Base-by-base conservation (phyloP, 1,140 invertebrate species). In the Leptinotarsa defecta region DNA sequence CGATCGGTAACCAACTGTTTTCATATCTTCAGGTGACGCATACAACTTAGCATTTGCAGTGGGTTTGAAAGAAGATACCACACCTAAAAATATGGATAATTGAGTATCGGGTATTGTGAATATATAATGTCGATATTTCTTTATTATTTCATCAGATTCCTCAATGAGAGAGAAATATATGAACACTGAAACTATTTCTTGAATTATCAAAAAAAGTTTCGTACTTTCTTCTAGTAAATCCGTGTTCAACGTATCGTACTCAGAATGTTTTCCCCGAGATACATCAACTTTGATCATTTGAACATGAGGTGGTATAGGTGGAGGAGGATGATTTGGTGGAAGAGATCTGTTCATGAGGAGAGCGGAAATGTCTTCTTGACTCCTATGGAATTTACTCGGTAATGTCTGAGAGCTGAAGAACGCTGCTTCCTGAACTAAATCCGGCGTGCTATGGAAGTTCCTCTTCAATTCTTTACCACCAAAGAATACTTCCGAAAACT, bases 391-490 rank as follows among this genome's bases (percentile, higher is more conserved):
- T 84, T 87, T 77, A 82, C 13, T 76, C 76, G 81, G 75, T 67
- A 81, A 74, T 13, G 77, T 76, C 74, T 62, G 77, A 68, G 67
- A 76, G 73, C 70, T 24, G 13, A 80, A 68, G 75, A 78, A 76
- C 17, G 80, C 81, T 13, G 78, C 70, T 64, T 84, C 86, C 77
- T 88, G 87, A 48, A 87, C 90, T 34, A 96, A 84, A 86, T 97
- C 95, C 0, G 95, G 95, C 24, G 95, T 96, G 68, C 94, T 95
- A 84, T 96, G 94, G 86, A 96, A 97, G 76, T 93, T 92, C 73
- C 95, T 90, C 78, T 95, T 93, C 17, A 96, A 88, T 80, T 92
- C 89, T 68, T 86, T 85, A 27, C 86, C 86, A n/a, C 86, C 81
- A 57, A 76, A 75, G 8, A 83, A 81, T 17, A 88, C 86, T 68